Evolutionary conservation across 2,888 invertebrate genomes (phyloP), one percentile per base, ranked within the genome.

Genomic region (Pimpla rufipes): DNA sequence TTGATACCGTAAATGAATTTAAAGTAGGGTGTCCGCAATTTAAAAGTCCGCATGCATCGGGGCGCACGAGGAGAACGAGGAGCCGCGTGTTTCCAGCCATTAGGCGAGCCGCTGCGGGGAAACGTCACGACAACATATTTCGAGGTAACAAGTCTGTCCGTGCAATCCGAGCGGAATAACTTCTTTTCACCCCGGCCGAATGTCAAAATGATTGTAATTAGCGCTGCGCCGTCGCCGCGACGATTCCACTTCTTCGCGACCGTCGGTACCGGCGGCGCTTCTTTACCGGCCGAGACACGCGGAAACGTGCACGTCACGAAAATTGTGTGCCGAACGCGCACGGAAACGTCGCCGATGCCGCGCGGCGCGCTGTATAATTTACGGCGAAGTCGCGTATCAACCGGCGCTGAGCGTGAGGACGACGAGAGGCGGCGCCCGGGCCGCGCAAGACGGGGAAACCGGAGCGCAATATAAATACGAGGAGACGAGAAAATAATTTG

Each of bases 171-270:
- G 68, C 47, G 37, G n/a, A 74, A 37, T 35, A 67, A 64, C 23
- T 70, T 81, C 40, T 75, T 78, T 82, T 66, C 66, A 73, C 42
- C 66, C 59, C 35, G 16, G 45, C 66, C 74, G 75, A 87, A 79
- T 86, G 83, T 83, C 89, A 84, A 88, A 89, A 87, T 87, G 84
- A 89, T 89, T 87, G 90, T 89, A 90, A 90, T 90, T 90, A 90
- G 86, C 68, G 75, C 78, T 81, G n/a, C n/a, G n/a, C 55, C 55
- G 76, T 83, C 77, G 73, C 76, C 62, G 55, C 64, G 79, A 83
- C 66, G 55, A 59, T 47, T 21, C 59, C 45, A 50, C 40, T 29
- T 50, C 21, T 29, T 50, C 21, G 37, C 76, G 76, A 67, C 47
- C 64, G 68, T 62, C 66, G 42, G 57, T 67, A 80, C 47, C 52